These are phyloP conservation scores for Thymelicus lineola DNA, from an alignment of 2,888 invertebrate species.

Conservation along the genomic window DNA sequence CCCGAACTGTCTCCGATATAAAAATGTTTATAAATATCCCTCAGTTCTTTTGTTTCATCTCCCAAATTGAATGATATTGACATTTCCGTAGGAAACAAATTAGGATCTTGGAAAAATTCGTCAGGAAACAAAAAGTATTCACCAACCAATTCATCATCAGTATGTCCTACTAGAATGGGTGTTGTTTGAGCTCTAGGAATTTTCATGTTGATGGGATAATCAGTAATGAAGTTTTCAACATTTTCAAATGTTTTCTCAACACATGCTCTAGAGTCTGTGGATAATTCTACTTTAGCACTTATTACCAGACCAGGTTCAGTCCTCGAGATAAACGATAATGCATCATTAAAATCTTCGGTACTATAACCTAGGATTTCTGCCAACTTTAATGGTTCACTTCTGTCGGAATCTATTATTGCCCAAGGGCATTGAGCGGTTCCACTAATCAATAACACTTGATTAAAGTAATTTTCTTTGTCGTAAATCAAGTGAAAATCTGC, in stretches of 20 bases:
- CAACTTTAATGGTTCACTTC: conserved; percentile 53
- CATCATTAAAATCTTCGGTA: conserved; percentile 47
- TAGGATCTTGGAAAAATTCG: conserved; percentile 12
- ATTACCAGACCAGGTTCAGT: conserved; percentile 50
- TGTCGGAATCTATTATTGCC: conserved; percentile 51
- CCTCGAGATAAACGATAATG: conserved; percentile 52
- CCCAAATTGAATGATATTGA: conserved; percentile 47
- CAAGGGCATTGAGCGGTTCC: conserved; percentile 54
- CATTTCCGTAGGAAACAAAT: conserved; percentile 32
- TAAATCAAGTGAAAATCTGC: conserved; percentile 62
- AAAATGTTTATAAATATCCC: conserved; percentile 49
- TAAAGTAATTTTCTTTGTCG: conserved; percentile 54
- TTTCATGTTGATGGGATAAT: conserved; percentile 45
- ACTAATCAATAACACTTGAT: conserved; percentile 62
- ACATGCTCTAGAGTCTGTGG: conserved; percentile 51
- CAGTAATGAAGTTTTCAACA: conserved; percentile 51
- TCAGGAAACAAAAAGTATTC: conserved; percentile 47
- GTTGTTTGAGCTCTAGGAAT: conserved; percentile 47
- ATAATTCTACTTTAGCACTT: conserved; percentile 45
- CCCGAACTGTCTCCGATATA: conserved; percentile 53
- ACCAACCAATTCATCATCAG: conserved; percentile 55
- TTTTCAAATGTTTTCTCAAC: conserved; percentile 52
- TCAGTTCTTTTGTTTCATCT: conserved; percentile 42
- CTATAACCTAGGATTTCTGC: conserved; percentile 55
- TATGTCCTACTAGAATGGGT: conserved; percentile 55